Percentiles rank a stretch among this genome's conserved stretches.
Evolutionary conservation across 37 sponge, comb jelly and placozoan species (phyloP).

Genomic region (Hormiphora californensis): DNA sequence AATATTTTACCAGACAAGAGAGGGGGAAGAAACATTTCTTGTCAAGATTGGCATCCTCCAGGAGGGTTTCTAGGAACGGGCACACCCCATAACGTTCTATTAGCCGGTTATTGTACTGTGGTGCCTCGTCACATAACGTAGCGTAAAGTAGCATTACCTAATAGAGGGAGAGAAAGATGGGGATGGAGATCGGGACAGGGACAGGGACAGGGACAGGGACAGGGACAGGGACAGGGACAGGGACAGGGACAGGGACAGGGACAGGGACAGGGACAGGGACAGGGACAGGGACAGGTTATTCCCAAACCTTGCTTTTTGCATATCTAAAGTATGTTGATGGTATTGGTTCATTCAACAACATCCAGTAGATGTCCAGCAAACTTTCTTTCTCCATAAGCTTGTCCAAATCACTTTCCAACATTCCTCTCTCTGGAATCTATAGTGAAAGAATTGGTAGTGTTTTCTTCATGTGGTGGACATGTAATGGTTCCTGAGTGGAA

Average conservation of each 20-base stretch:
- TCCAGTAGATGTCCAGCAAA: conserved; percentile 20
- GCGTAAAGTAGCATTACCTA: conserved; percentile 47
- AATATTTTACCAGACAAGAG: conserved; percentile 45
- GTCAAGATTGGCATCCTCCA: background rate
- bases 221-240: too few relatives aligned
- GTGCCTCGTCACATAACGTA: conserved; percentile 9
- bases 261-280: too few relatives aligned
- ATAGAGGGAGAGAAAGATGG: too few relatives aligned
- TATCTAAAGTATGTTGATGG: conserved; percentile 42
- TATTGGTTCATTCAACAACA: conserved; percentile 16
- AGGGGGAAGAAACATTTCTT: conserved; percentile 18
- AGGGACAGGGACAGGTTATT: too few relatives aligned
- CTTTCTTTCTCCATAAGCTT: conserved; percentile 7
- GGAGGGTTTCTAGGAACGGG: background rate
- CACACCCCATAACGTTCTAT: conserved; percentile 19
- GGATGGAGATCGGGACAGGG: too few relatives aligned
- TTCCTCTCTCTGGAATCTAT: conserved; percentile 16
- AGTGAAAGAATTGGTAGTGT: too few relatives aligned
- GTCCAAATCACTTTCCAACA: conserved; percentile 37
- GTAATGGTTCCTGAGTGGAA: too few relatives aligned
- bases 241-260: too few relatives aligned
- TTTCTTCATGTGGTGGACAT: too few relatives aligned
- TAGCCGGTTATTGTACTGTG: conserved; percentile 33
- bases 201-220: too few relatives aligned
- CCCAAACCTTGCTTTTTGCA: conserved; percentile 55